Conservation (phyloP, 2,797 vertebrate genomes). For the Sciaenops ocellatus region DNA sequence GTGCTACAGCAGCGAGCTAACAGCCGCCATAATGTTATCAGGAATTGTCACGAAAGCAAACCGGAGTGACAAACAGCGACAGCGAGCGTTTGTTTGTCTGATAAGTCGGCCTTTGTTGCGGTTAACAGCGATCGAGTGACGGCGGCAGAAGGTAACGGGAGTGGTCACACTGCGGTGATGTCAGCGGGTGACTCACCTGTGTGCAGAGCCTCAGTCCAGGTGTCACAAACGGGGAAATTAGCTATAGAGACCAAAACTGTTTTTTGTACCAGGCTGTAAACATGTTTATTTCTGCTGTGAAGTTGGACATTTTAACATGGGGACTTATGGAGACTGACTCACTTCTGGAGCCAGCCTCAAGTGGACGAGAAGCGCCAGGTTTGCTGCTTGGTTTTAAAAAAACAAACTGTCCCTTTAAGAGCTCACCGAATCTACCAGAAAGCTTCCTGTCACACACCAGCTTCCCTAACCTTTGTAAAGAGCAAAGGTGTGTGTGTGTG, state of each 20-base stretch:
- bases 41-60: background rate
- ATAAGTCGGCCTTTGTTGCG: conserved; percentile 17
- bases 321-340: too few relatives aligned
- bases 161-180: background rate
- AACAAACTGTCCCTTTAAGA: conserved; percentile 4
- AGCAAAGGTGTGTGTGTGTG: conserved; percentile 10
- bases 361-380: too few relatives aligned
- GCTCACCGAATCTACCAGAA: background rate
- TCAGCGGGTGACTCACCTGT: conserved; percentile 23
- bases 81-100: background rate
- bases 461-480: conserved; percentile 43
- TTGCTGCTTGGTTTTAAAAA: background rate
- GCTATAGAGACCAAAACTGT: too few relatives aligned
- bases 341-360: too few relatives aligned
- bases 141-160: background rate
- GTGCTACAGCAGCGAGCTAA: background rate
- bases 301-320: too few relatives aligned
- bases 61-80: background rate
- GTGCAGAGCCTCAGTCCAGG: too few relatives aligned
- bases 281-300: too few relatives aligned
- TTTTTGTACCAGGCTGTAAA: too few relatives aligned
- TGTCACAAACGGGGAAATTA: too few relatives aligned
- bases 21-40: conserved; percentile 22
- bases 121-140: conserved; percentile 8
- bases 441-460: background rate